A percentile compares a stretch with the other conserved stretches of the same genome.
Evolutionary conservation across 2,113 vertebrate species (phyloP).

Genomic region (Neolamprologus falcicula): DNA sequence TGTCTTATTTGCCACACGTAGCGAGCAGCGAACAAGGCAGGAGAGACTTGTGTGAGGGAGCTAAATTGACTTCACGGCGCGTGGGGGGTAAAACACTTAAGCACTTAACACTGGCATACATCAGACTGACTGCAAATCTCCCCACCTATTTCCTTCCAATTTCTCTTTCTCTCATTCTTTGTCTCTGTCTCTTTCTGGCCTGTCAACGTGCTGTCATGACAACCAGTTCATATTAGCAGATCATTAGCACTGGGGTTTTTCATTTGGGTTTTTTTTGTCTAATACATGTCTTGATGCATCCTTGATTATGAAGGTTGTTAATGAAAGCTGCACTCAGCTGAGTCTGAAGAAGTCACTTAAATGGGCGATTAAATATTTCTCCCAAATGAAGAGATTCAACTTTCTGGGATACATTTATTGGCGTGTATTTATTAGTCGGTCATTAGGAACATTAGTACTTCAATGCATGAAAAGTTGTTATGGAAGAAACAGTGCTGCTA

Average conservation of each 20-base stretch:
- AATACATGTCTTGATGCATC: background rate
- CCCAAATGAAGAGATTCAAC: background rate
- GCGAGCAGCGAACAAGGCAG: background rate
- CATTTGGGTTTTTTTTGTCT: background rate
- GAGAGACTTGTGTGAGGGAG: background rate
- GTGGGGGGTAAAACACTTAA: constrained; percentile 1
- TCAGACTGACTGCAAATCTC: background rate
- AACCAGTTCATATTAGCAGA: constrained; percentile 10
- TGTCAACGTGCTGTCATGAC: constrained; percentile 31
- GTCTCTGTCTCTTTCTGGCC: background rate
- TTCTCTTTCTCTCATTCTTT: background rate
- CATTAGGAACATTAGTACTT: background rate
- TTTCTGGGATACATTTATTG: background rate
- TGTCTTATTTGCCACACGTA: background rate
- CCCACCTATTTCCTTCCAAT: background rate
- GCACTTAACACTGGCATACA: background rate
- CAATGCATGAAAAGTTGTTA: background rate
- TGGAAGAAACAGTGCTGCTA: background rate
- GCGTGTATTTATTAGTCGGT: background rate
- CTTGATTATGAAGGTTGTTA: background rate
- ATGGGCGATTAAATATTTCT: background rate
- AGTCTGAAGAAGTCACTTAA: background rate
- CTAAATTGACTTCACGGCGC: constrained; percentile 13
- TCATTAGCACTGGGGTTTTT: background rate
- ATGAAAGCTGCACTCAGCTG: background rate